Conservation (phyloP, 2,797 vertebrate species). For the Sebastiscus tertius region DNA sequence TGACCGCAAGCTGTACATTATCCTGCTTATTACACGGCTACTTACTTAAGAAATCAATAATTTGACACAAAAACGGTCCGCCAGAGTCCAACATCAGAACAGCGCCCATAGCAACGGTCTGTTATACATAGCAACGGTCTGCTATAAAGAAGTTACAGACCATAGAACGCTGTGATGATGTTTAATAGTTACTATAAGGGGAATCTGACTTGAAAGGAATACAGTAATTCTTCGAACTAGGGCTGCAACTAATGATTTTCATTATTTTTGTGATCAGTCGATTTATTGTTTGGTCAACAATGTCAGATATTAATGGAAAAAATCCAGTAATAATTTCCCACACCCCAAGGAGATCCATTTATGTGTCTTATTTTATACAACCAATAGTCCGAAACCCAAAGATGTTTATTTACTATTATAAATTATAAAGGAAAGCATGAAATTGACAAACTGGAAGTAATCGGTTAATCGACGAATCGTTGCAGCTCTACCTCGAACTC, state of each 20-base stretch:
- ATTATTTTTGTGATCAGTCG: background rate
- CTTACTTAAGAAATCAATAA: no score
- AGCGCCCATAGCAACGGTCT: no score
- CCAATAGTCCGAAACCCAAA: background rate
- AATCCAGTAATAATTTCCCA: background rate
- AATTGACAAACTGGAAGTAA: background rate
- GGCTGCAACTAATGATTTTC: background rate
- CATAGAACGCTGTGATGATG: no score
- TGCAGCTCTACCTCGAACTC: background rate
- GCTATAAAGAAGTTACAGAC: no score
- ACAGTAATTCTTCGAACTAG: background rate
- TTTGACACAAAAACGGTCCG: no score
- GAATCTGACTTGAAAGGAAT: slow-evolving; percentile 7
- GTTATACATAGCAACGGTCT: no score
- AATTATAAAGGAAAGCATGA: background rate
- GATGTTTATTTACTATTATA: background rate
- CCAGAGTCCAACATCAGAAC: no score
- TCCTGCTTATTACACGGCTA: no score
- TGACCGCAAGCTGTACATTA: no score
- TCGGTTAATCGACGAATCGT: background rate
- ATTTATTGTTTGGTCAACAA: background rate
- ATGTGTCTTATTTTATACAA: background rate
- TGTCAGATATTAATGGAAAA: background rate
- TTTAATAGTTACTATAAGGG: background rate
- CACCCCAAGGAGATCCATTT: background rate